A percentile compares a stretch with the other conserved stretches of the same genome.
Evolutionary conservation across 2,888 invertebrate genomes (phyloP).

Genomic region (Trypoxylon attenuatum): DNA sequence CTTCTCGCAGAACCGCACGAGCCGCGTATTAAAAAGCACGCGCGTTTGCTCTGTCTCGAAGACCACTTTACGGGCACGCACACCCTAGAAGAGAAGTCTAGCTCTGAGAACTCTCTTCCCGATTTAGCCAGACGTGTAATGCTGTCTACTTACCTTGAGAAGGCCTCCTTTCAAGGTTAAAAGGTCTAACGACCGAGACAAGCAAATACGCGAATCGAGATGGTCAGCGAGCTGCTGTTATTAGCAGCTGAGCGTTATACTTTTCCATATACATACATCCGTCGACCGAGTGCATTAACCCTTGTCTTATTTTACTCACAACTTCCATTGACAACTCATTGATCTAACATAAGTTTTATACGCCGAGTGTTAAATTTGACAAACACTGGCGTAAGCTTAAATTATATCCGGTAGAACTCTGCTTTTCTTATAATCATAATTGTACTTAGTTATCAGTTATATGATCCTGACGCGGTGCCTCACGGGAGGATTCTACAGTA

Average conservation of each 20-base stretch:
- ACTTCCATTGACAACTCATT: too few relatives aligned
- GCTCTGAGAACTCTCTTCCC: conserved; percentile 55
- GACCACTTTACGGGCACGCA: conserved; percentile 49
- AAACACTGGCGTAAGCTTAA: too few relatives aligned
- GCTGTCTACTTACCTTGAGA: conserved; percentile 60
- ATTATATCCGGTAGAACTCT: too few relatives aligned
- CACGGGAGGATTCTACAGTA: not conserved
- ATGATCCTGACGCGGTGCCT: too few relatives aligned
- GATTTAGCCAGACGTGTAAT: conserved; percentile 53
- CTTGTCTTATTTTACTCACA: too few relatives aligned
- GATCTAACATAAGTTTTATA: too few relatives aligned
- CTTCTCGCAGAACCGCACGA: conserved; percentile 34
- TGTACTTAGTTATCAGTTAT: too few relatives aligned
- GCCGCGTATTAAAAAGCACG: conserved; percentile 47
- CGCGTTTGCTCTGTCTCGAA: conserved; percentile 58
- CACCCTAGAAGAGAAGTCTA: conserved; percentile 51
- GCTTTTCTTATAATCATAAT: not conserved
- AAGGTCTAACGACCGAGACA: conserved; percentile 52
- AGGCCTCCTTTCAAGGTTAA: conserved; percentile 57
- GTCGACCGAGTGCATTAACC: too few relatives aligned
- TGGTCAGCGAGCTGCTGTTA: not conserved
- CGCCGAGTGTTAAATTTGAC: too few relatives aligned
- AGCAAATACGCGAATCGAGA: conserved; percentile 9
- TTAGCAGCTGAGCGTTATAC: too few relatives aligned
- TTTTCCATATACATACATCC: too few relatives aligned